Evolutionary conservation across 2,113 vertebrate species (phyloP).

Genomic region (Sakesphorus luctuosus): DNA sequence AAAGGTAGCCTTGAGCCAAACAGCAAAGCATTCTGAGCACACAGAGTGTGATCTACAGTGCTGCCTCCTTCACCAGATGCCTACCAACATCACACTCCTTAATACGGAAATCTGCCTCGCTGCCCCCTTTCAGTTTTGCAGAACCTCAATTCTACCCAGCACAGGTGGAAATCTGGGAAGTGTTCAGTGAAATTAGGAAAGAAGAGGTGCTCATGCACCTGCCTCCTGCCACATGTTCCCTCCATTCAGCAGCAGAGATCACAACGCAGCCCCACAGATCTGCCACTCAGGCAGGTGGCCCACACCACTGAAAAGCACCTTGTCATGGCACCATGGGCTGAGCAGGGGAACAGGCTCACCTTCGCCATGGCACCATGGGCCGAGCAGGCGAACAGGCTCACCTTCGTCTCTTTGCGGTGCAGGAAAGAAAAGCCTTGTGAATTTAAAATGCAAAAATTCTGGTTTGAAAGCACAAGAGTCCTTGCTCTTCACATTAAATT

Average conservation of each 20-base stretch:
- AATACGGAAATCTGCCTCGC: accelerated
- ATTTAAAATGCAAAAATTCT: neutral
- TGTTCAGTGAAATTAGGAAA: neutral
- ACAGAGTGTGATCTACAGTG: accelerated
- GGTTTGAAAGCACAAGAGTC: neutral
- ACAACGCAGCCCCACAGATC: accelerated
- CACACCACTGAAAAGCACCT: accelerated
- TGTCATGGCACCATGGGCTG: accelerated
- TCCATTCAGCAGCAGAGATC: neutral
- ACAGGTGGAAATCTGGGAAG: neutral
- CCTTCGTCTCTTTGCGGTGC: accelerated
- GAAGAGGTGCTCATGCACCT: accelerated
- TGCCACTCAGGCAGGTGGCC: accelerated
- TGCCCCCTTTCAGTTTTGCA: neutral
- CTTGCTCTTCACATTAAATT: neutral
- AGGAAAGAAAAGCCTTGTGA: neutral
- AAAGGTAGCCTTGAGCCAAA: neutral
- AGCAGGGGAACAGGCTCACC: neutral
- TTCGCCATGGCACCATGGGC: accelerated
- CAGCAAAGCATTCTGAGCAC: neutral
- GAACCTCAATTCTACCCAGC: accelerated
- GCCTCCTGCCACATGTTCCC: accelerated
- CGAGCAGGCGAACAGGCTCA: neutral
- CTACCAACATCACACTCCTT: neutral
- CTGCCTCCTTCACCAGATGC: neutral